Evolutionary conservation across 2,888 invertebrate species (phyloP).

Genomic region (Latrodectus elegans): DNA sequence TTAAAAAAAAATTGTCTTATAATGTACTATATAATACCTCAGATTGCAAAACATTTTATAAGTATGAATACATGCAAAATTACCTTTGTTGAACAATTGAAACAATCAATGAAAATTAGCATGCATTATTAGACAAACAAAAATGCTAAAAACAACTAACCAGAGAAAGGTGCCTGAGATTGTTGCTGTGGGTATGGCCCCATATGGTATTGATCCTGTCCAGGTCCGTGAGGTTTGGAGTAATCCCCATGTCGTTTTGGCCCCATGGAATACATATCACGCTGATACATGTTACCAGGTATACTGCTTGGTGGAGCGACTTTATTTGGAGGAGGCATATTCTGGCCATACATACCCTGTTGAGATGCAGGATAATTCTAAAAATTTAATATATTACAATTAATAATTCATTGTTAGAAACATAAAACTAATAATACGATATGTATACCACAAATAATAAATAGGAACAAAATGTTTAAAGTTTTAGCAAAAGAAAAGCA

Average conservation of each 20-base stretch:
- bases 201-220: slow-evolving; percentile 63
- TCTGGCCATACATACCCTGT: slow-evolving; percentile 59
- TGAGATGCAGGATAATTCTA: slow-evolving; percentile 66
- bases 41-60: too few relatives aligned
- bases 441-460: too few relatives aligned
- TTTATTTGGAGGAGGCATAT: slow-evolving; percentile 65
- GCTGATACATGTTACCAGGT: slow-evolving; percentile 56
- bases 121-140: too few relatives aligned
- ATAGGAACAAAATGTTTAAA: too few relatives aligned
- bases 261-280: slow-evolving; percentile 62
- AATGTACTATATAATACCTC: too few relatives aligned
- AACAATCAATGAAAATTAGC: too few relatives aligned
- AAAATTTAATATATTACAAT: background rate
- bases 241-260: slow-evolving; percentile 73
- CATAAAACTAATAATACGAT: too few relatives aligned
- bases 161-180: slow-evolving; percentile 61
- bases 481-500: too few relatives aligned
- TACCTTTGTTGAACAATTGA: too few relatives aligned
- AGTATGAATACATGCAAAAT: too few relatives aligned
- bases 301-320: slow-evolving; percentile 66
- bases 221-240: slow-evolving; percentile 71
- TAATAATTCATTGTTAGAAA: too few relatives aligned
- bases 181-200: slow-evolving; percentile 58
- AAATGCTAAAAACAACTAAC: slow-evolving; percentile 6
- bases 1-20: too few relatives aligned